Evolutionary conservation across 2,888 invertebrate genomes (phyloP), one percentile per base, ranked within the genome.

Genomic region (Parapristionchus giblindavisi): DNA sequence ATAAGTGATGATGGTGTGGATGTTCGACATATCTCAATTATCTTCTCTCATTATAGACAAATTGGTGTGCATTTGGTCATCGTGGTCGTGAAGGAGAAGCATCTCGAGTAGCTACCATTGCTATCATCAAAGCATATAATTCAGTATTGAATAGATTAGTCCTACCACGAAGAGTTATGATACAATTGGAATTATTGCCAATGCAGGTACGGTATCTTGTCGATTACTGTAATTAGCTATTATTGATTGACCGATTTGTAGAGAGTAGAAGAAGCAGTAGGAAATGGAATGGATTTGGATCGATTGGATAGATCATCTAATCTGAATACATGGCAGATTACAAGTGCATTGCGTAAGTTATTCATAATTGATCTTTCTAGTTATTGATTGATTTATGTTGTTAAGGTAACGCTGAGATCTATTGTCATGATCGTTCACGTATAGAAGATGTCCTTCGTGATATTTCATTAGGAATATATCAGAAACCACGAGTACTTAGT

Each of bases 91-190:
- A 79, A 5, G 76, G 77, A 1, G 52, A 80, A 32, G 77, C 77
- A 34, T 79, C 80, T 77, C 70, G 81, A 40, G 72, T 81, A 1
- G 75, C 92, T 66, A 92, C 77, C 5, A 48, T 81, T 3, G 76
- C 81, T 4, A 60, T 85, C 51, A 77, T 84, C 34, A 78, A 82
- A 29, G 76, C 82, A 32, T 85, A 78, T 76, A 85, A 85, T 61
- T 70, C 81, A 17, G 77, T 83, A n/a, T n/a, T 82, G 8, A 52
- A 32, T 8, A 63, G 74, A 51, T 38, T 84, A 32, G 75, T 78
- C 43, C 61, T 1, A 17, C 60, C 17, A 1, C 40, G 34, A 21
- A 68, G 56, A 40, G 56, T 36, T 36, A 66, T 24, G 14, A 40
- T 60, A 8, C 73, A 61, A 11, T 27, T 73, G 61, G 73, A 73